These are phyloP conservation scores for Choloepus hoffmanni DNA, from an alignment of 2,113 vertebrate species.

Conservation along the genomic window DNA sequence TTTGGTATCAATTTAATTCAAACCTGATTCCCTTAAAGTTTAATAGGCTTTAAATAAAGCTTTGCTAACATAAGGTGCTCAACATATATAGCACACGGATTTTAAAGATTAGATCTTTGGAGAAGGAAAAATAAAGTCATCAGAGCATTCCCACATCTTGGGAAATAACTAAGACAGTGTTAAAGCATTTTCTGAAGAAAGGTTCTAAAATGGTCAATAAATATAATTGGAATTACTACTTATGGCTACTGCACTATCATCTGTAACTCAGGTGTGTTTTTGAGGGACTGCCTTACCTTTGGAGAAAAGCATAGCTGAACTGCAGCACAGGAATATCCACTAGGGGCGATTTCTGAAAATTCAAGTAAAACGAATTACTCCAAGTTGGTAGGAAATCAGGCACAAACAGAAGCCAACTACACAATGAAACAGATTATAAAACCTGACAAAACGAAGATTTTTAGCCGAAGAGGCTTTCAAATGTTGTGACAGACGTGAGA, in stretches of 20 bases:
- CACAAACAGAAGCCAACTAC: background rate
- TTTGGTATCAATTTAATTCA: background rate
- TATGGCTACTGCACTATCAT: background rate
- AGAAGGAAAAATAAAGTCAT: background rate
- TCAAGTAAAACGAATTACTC: slow-evolving; percentile 10
- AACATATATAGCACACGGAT: rapidly evolving
- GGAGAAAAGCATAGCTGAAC: slow-evolving; percentile 93
- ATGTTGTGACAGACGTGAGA: rapidly evolving
- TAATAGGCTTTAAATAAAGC: background rate
- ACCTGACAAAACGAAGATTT: background rate
- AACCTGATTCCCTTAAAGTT: background rate
- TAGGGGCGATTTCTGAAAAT: slow-evolving; percentile 91
- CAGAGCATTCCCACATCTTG: rapidly evolving
- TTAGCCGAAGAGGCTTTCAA: background rate
- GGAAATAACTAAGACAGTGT: background rate
- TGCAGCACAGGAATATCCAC: slow-evolving; percentile 95
- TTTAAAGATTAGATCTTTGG: background rate
- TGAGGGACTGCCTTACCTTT: slow-evolving; percentile 87
- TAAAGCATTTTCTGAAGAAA: background rate
- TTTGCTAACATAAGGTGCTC: background rate
- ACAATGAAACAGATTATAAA: background rate
- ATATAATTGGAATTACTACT: rapidly evolving
- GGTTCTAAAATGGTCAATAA: background rate
- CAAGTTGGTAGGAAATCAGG: background rate
- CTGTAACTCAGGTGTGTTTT: background rate